Conservation (phyloP, 2,797 vertebrate species). For the Allochrocebus solatus region DNA sequence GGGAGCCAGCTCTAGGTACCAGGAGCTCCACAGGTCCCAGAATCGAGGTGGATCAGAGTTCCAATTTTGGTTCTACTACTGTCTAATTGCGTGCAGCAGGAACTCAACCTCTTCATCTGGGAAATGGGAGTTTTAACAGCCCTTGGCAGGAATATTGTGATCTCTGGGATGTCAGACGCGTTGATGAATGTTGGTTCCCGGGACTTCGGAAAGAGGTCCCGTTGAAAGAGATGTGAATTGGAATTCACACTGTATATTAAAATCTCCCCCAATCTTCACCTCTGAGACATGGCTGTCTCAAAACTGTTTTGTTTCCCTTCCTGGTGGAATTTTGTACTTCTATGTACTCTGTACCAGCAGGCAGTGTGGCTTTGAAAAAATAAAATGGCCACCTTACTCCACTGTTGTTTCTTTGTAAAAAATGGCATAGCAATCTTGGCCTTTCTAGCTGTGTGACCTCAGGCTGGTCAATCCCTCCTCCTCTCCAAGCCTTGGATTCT, state of each 20-base stretch:
- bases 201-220: neutral
- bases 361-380: neutral
- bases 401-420: neutral
- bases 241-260: neutral
- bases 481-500: neutral
- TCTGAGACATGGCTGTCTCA: neutral
- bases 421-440: neutral
- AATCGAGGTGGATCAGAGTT: neutral
- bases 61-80: neutral
- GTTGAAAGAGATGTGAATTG: neutral
- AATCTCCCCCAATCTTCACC: neutral
- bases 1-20: neutral
- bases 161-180: neutral
- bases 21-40: neutral
- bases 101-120: neutral
- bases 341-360: neutral
- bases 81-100: neutral
- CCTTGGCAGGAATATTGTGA: neutral
- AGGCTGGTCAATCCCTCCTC: neutral
- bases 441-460: neutral
- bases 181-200: neutral
- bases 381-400: neutral
- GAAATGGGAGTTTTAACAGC: conserved; percentile 7
- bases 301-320: neutral
- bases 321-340: neutral